Percentiles rank a stretch among this genome's conserved stretches.
phyloP scores from a whole-genome alignment of 2,888 invertebrate species.

The Drosophila borealis region DNA sequence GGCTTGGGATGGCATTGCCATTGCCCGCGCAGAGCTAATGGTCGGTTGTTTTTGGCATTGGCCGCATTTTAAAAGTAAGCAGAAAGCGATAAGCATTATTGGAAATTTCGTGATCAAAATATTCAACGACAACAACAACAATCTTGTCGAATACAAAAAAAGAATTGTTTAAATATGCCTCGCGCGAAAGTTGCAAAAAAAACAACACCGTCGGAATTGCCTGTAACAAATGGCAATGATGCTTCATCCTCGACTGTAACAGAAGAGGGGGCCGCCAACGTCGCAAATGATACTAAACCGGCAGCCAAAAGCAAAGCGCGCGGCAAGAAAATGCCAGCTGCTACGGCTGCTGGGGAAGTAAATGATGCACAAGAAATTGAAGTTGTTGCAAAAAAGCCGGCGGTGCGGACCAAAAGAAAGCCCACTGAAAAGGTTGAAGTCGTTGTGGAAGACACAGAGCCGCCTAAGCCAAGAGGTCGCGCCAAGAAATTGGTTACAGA shows the following conservation, averaged over 20 bases:
- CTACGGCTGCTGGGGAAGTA: constrained; percentile 10
- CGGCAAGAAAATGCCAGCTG: constrained; percentile 45
- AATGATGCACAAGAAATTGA: constrained; percentile 9
- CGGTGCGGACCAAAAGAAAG: constrained; percentile 26
- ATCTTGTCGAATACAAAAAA: background rate
- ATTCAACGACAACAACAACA: background rate
- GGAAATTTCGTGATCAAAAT: background rate
- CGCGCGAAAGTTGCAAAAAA: constrained; percentile 59
- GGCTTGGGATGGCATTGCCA: constrained; percentile 45
- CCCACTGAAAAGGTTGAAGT: constrained; percentile 1
- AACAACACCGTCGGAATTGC: constrained; percentile 45
- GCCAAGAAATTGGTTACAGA: constrained; percentile 37
- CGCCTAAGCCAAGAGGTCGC: constrained; percentile 42
- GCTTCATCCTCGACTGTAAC: constrained; percentile 13
- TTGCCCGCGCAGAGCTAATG: constrained; percentile 47
- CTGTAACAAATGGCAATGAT: constrained; percentile 48
- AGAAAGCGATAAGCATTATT: constrained; percentile 2
- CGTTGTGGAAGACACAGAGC: constrained; percentile 11
- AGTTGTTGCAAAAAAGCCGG: constrained; percentile 20
- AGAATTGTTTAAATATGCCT: constrained; percentile 60
- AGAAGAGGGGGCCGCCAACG: constrained; percentile 9
- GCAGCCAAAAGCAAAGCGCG: constrained; percentile 60
- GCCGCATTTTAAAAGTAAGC: constrained; percentile 1
- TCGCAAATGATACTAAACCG: constrained; percentile 23
- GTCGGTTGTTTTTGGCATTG: constrained; percentile 16